A percentile compares a stretch with the other conserved stretches of the same genome.
These are phyloP conservation scores for Neodiprion lecontei DNA, from an alignment of 1,140 invertebrate species.

Conservation along the genomic window DNA sequence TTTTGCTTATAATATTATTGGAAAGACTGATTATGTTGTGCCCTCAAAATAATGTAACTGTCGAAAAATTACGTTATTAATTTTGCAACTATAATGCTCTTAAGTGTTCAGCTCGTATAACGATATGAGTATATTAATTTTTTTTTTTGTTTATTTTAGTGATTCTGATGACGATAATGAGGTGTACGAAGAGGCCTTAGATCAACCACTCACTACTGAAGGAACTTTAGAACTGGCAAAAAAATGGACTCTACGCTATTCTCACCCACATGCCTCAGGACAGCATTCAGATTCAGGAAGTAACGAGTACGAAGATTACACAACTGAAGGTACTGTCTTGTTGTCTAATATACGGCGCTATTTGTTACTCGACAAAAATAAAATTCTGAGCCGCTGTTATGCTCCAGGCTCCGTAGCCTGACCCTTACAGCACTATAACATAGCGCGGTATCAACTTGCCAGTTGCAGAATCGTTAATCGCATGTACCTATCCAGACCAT, in stretches of 20 bases:
- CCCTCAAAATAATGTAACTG: too few relatives aligned
- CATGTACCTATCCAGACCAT: too few relatives aligned
- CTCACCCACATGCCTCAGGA: conserved; percentile 50
- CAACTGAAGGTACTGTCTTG: conserved; percentile 65
- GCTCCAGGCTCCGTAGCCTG: too few relatives aligned
- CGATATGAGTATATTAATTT: conserved; percentile 21
- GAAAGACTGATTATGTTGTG: too few relatives aligned
- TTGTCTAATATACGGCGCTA: neutral
- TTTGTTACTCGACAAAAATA: conserved; percentile 15
- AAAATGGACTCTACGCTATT: conserved; percentile 67
- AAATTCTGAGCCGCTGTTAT: conserved; percentile 11
- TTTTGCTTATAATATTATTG: too few relatives aligned
- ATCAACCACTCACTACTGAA: conserved; percentile 70
- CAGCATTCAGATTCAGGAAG: conserved; percentile 59
- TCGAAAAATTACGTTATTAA: conserved; percentile 12
- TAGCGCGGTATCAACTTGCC: too few relatives aligned
- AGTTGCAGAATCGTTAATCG: too few relatives aligned
- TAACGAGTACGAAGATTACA: conserved; percentile 68
- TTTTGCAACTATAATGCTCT: neutral
- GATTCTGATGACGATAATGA: conserved; percentile 69
- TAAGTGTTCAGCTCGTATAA: too few relatives aligned
- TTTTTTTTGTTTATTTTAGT: conserved; percentile 45
- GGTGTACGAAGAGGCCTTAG: conserved; percentile 69
- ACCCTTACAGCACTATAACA: too few relatives aligned
- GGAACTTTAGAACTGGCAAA: conserved; percentile 71